Base-by-base conservation (phyloP, 2,888 invertebrate genomes). In the Caenorhabditis plicata region DNA sequence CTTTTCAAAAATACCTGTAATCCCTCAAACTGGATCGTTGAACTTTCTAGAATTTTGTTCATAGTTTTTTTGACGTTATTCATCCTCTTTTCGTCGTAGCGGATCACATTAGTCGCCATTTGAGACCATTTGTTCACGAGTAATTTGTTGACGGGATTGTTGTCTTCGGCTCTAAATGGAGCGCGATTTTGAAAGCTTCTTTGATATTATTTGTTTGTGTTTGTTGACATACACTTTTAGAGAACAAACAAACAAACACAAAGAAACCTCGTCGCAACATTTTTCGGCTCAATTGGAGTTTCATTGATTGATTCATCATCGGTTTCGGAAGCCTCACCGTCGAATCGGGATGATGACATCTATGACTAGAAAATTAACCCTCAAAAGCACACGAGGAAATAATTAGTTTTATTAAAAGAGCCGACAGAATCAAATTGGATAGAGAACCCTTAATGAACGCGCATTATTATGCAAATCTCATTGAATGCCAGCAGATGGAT, bases 221-320 rank as follows among this genome's bases (percentile, higher is more conserved):
- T n/a, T n/a, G n/a, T n/a, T n/a, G n/a, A n/a, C n/a, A n/a, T n/a
- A n/a, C n/a, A n/a, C n/a, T n/a, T n/a, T n/a, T n/a, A n/a, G n/a
- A n/a, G n/a, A n/a, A n/a, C n/a, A n/a, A n/a, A n/a, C n/a, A n/a
- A n/a, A n/a, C n/a, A n/a, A n/a, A n/a, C n/a, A n/a, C n/a, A n/a
- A n/a, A n/a, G n/a, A n/a, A n/a, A 35, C 45, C 38, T 50, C 41
- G 29, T 49, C 32, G 47, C 41, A 19, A 11, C 39, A 11, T 48
- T 19, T 32, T 20, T 45, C 22, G 20, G 17, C 15, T 36, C 35
- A 8, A 15, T 9, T 2, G 9, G 22, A 9, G 23, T 36, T 36
- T 41, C 25, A n/a, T n/a, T n/a, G n/a, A n/a, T n/a, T n/a, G n/a
- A n/a, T 51, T 57, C 60, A 35, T 60, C 60, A 17, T 60, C 60